These are phyloP conservation scores for Gonocerus acuteangulatus DNA, from an alignment of 2,888 invertebrate species.

Conservation along the genomic window DNA sequence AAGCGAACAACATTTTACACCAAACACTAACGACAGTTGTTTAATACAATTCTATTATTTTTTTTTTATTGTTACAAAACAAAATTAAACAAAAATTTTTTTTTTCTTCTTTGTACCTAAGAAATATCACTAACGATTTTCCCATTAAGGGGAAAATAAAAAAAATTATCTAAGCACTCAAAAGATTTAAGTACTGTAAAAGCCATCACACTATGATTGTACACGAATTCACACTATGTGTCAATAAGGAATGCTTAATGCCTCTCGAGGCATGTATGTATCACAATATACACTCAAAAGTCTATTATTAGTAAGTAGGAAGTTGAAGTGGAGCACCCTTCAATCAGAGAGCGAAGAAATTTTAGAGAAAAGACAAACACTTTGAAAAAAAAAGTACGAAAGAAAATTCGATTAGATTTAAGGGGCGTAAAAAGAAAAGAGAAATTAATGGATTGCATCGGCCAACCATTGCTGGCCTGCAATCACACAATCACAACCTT, in stretches of 20 bases:
- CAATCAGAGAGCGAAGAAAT: constrained; percentile 2
- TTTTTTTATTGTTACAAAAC: background rate
- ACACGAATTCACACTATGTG: constrained; percentile 26
- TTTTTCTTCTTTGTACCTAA: constrained; percentile 26
- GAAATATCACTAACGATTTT: constrained; percentile 25
- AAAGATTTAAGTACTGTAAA: constrained; percentile 18
- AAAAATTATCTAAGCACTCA: constrained; percentile 21
- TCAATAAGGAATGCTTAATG: constrained; percentile 25
- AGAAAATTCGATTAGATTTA: background rate
- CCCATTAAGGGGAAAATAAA: constrained; percentile 7
- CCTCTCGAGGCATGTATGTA: constrained; percentile 11
- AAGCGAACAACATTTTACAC: constrained; percentile 14
- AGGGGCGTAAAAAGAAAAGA: background rate
- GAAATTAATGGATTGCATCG: background rate
- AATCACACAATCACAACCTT: constrained; percentile 19
- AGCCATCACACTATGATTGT: constrained; percentile 27
- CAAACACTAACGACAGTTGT: constrained; percentile 17
- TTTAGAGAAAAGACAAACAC: background rate
- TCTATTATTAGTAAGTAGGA: constrained; percentile 18
- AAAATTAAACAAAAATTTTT: constrained; percentile 12
- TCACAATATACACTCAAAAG: constrained; percentile 24
- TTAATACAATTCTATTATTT: constrained; percentile 7
- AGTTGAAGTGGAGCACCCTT: constrained; percentile 22
- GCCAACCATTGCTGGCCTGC: background rate
- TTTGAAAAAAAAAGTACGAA: background rate